phyloP scores from a whole-genome alignment of 2,113 vertebrate species.

The Probosciger aterrimus region DNA sequence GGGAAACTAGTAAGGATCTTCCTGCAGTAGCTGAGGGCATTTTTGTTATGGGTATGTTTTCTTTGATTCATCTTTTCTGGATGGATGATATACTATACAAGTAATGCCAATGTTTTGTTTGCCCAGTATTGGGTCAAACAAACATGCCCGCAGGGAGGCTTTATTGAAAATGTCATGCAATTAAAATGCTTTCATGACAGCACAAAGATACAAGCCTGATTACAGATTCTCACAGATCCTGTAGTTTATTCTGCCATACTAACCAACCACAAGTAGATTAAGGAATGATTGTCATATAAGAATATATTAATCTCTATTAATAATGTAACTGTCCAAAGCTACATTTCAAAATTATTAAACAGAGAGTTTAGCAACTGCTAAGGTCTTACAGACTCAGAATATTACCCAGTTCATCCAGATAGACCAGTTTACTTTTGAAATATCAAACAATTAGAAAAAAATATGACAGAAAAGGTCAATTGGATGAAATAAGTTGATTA shows the following conservation, averaged over 20 bases:
- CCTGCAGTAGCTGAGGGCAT: neutral
- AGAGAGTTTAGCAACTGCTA: neutral
- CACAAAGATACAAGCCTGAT: neutral
- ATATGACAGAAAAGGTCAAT: neutral
- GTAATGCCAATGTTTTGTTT: neutral
- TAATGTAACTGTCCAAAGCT: neutral
- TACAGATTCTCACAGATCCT: neutral
- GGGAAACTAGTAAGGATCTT: neutral
- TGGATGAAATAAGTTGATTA: neutral
- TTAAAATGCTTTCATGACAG: neutral
- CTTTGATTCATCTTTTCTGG: neutral
- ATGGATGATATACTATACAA: neutral
- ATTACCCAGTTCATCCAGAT: neutral
- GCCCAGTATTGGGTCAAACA: neutral
- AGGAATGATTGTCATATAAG: neutral
- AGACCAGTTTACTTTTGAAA: neutral
- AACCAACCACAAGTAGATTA: neutral
- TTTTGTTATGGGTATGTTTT: neutral
- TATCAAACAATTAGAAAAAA: neutral
- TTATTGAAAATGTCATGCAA: neutral
- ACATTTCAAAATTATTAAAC: neutral
- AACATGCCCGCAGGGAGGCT: neutral
- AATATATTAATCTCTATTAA: neutral
- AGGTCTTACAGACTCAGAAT: neutral
- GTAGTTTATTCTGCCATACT: neutral